phyloP scores from a whole-genome alignment of 2,113 vertebrate species.

The Glareola pratincola region DNA sequence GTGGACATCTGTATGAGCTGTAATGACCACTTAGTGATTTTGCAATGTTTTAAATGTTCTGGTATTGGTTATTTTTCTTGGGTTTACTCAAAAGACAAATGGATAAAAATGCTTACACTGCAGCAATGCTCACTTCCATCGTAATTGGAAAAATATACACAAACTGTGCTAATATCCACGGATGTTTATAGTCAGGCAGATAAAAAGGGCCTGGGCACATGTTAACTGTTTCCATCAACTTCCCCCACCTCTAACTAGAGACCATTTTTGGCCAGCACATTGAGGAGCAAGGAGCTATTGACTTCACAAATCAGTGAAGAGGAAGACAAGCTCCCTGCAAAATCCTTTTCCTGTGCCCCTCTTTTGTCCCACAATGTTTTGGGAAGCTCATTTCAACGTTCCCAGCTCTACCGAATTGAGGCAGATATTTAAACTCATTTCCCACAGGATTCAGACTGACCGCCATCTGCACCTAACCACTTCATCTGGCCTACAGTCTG shows the following conservation, averaged over 20 bases:
- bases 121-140: constrained; percentile 38
- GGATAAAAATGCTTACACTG: constrained; percentile 42
- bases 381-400: neutral
- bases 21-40: constrained; percentile 1
- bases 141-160: constrained; percentile 57
- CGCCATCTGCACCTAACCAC: neutral
- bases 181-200: constrained; percentile 57
- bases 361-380: neutral
- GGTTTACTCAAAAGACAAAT: constrained; percentile 54
- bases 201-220: constrained; percentile 33
- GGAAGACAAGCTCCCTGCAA: neutral
- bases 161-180: constrained; percentile 22
- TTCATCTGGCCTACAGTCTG: neutral
- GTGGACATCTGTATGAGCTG: constrained; percentile 21
- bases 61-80: constrained; percentile 54
- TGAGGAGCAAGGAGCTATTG: neutral
- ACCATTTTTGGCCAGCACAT: neutral
- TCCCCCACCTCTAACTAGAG: neutral
- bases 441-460: neutral
- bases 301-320: neutral
- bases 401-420: neutral
- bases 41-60: constrained; percentile 26
- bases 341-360: neutral
- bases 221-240: constrained; percentile 32
- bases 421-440: constrained; percentile 14